Evolutionary conservation across 2,113 vertebrate genomes (phyloP), one percentile per base, ranked within the genome.

Genomic region (Agapornis roseicollis): DNA sequence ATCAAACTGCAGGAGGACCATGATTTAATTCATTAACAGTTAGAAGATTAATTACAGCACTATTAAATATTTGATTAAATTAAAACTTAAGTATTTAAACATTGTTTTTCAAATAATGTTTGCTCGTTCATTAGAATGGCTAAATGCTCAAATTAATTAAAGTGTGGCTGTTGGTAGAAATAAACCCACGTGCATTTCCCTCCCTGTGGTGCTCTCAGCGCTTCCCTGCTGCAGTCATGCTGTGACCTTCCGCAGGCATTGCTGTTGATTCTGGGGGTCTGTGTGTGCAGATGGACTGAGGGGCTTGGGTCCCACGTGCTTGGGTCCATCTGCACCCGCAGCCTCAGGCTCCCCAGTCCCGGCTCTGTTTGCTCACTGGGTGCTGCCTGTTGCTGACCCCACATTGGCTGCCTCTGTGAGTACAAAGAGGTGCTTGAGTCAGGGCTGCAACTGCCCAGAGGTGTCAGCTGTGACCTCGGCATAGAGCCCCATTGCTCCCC

Each of bases 31-130:
- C 83, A 96, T 97, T 97, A 97, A 79, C 81, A 95, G 80, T 80
- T 87, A 86, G 89, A 94, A 97, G 96, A 97, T 98, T 97, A 97
- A 97, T 97, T 97, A 97, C 35, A 93, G 47, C 2, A 9, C 87
- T 96, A 97, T 98, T 98, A 97, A 97, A 97, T 94, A 97, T 96
- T 96, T 97, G 95, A 97, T 97, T 95, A 83, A 97, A 97, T 97
- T 96, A 97, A 97, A 95, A 56, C 79, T 89, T 61, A 93, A 93
- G 74, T 96, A 91, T 95, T 98, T 97, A 97, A 97, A 97, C 94
- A 97, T 95, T 97, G 95, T 98, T 97, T 97, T 96, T 89, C 87
- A 93, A 94, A 96, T 92, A 96, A 84, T 94, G 94, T 97, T 98
- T 97, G 66, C 90, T 96, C 63, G 70, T 95, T 97, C 97, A 97